Base-by-base conservation (phyloP, 2,888 invertebrate species). In the Eristalinus sepulchralis region DNA sequence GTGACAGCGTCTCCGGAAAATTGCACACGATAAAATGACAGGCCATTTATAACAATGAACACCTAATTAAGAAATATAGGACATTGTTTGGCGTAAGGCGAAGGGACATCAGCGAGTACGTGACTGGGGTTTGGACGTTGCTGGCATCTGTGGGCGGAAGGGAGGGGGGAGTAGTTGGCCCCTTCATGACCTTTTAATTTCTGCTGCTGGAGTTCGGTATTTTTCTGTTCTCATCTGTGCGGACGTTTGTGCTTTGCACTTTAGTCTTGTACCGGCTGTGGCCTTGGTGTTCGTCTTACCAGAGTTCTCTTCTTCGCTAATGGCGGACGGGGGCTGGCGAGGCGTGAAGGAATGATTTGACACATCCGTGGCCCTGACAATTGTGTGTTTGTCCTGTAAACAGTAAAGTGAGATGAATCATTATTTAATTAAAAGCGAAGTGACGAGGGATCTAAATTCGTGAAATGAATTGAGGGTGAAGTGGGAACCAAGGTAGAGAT, bases 21-120 rank as follows among this genome's bases (percentile, higher is more conserved):
- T 86, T 86, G 86, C 86, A 83, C 86, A 86, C 78, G 86, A 86
- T 78, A 70, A 83, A 86, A 82, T 86, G 86, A 79, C 86, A 86
- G 86, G 83, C 86, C 86, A 86, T 86, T 86, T 86, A 86, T 86
- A 86, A 86, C 86, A 86, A 86, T 86, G 86, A 86, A 86, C 86
- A 86, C 86, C 86, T 86, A 86, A 86, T 86, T 86, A 86, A 86
- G 86, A 86, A 86, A 86, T 86, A 86, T 86, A 86, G 86, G 82
- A 83, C 83, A 86, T 86, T 82, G 83, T 76, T 86, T 86, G 86
- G 86, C 78, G 83, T 83, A 82, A 71, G 82, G 86, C 78, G 79
- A 83, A 78, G 85, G 83, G 86, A 82, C 86, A 86, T 86, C 86
- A 67, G 73, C 63, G 75, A 67, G 63, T 83, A 86, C 86, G 86